Evolutionary conservation across 1,140 invertebrate genomes (phyloP), one percentile per base, ranked within the genome.

Genomic region (Ceratina japonica): DNA sequence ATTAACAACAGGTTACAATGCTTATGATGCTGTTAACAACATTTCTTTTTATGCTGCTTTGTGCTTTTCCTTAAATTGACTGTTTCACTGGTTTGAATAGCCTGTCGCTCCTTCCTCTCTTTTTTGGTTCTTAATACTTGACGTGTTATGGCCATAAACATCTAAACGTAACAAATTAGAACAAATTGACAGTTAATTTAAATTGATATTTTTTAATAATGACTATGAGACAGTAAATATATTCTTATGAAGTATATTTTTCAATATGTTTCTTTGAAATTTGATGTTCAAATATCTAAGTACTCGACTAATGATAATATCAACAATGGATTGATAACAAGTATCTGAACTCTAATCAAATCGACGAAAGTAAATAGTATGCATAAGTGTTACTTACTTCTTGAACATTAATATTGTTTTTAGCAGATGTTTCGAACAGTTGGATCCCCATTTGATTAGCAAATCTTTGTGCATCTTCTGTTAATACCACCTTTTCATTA

Each of bases 381-480:
- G 37, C 37, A 44, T 44, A 44, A 44, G 10, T 44, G 10, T 44
- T 31, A 85, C 65, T 95, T 95, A 96, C 96, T 94, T 99, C 98
- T 94, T 99, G 98, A 70, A 99, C 98, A 94, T 99, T 99, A 86
- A 98, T 96, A 93, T 99, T 99, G 90, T 99, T 98, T 94, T 99
- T 99, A 89, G 99, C 98, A 91, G 98, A 99, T 84, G 99, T 99
- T 94, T 99, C 99, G 93, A 98, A 99, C 73, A 99, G 93, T 87
- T 97, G 96, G 90, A 99, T 99, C 80, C 96, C 96, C 97, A 99
- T 99, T 93, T 98, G 97, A 90, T 96, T 96, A 63, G 98, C 98
- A 94, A 99, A 99, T 83, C 97, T 95, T 93, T 98, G 96, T 72
- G 98, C 98, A 94, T 99, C 99, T 92, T 98, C 97, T 65, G 98